Evolutionary conservation across 2,113 vertebrate species (phyloP), one percentile per base, ranked within the genome.

Genomic region (Leuciscus idus): DNA sequence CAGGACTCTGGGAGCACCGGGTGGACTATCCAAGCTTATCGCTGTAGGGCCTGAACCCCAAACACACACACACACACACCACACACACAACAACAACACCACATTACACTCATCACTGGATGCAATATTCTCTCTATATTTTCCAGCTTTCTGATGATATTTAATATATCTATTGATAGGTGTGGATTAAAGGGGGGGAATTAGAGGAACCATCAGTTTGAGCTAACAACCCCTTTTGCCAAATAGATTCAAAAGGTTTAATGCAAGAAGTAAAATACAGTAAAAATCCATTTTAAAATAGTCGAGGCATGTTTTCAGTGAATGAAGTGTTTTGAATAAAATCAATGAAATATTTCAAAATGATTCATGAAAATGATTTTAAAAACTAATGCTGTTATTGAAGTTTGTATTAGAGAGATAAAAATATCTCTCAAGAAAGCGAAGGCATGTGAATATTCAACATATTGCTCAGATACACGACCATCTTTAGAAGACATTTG

Each of bases 401-500:
- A 39, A 72, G 12, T 72, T 72, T 72, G 6, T 11, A 21, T 23
- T 9, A 39, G 17, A 70, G 17, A 70, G 30, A 72, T 72, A 21
- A 9, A 21, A 68, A 68, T 36, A 68, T 57, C 55, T 57, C 19
- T 57, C 55, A 70, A 70, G 66, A 68, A 33, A 36, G 7, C 3
- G 1, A 70, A 33, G 30, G 19, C 36, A 15, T 9, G 21, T 36
- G 50, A n/a, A 39, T 15, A 59, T 36, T 59, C 1, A 33, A 21
- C 15, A 59, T 72, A 30, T 78, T 52, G 64, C 59, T 48, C 7
- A 21, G 36, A 72, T 76, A 84, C 61, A 68, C 30, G 43, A 33
- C 9, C 48, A 72, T 59, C 68, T 85, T 70, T 77, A 73, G 85
- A 48, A 86, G 77, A 61, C 48, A 75, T 17, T 72, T 13, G 62